Conservation (phyloP, 2,113 vertebrate genomes). For the Kobus ellipsiprymnus region DNA sequence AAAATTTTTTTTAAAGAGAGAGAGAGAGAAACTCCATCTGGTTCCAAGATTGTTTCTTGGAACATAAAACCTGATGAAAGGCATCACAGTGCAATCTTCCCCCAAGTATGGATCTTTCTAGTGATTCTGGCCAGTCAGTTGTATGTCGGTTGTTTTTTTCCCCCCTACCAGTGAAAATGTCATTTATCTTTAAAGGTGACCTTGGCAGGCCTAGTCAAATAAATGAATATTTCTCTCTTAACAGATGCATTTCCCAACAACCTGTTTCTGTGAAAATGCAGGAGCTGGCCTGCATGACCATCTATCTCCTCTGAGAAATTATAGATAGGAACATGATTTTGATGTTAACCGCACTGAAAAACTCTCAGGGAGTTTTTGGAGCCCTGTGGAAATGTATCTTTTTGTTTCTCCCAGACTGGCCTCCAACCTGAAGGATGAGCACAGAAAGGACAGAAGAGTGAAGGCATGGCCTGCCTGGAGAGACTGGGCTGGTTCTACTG, state of each 20-base stretch:
- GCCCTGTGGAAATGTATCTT: neutral
- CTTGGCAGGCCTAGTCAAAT: neutral
- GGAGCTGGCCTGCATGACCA: neutral
- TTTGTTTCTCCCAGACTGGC: neutral
- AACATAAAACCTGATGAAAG: neutral
- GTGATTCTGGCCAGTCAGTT: neutral
- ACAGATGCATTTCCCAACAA: neutral
- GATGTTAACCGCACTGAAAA: neutral
- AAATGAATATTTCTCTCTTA: neutral
- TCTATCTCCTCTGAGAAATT: neutral
- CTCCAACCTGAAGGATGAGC: neutral
- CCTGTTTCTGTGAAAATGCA: neutral
- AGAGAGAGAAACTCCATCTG: neutral
- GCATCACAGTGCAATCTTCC: neutral
- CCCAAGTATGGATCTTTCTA: neutral
- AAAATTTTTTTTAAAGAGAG: rapidly evolving
- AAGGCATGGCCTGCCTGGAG: neutral
- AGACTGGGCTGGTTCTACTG: neutral
- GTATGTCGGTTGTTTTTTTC: neutral
- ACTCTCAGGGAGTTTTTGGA: neutral
- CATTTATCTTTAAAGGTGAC: neutral
- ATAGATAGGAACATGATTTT: neutral
- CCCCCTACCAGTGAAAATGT: neutral
- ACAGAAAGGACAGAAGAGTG: neutral
- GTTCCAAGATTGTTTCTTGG: neutral